Evolutionary conservation across 2,888 invertebrate species (phyloP).

Genomic region (Tetropium fuscum): DNA sequence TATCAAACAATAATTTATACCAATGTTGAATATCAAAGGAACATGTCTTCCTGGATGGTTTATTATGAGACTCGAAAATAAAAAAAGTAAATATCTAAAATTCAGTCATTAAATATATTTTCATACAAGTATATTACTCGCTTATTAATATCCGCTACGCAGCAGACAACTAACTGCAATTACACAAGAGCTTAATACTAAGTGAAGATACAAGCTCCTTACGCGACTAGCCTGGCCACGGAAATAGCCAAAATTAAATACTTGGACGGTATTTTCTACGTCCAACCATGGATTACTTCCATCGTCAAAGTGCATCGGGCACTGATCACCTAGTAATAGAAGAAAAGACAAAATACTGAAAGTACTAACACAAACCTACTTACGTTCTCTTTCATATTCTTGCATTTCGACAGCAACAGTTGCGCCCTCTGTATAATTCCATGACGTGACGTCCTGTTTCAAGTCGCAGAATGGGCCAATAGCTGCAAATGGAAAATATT

Average conservation of each 20-base stretch:
- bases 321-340: conserved; percentile 82
- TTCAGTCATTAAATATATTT: too few relatives aligned
- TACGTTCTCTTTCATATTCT: conserved; percentile 92
- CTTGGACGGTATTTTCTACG: conserved; percentile 78
- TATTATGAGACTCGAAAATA: too few relatives aligned
- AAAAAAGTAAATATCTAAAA: too few relatives aligned
- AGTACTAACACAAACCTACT: conserved; percentile 56
- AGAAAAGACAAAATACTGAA: not conserved
- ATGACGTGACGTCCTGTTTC: conserved; percentile 90
- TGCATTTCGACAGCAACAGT: conserved; percentile 91
- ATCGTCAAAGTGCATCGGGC: conserved; percentile 98
- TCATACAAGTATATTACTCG: too few relatives aligned
- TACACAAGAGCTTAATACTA: too few relatives aligned
- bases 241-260: conserved; percentile 72
- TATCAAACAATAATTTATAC: too few relatives aligned
- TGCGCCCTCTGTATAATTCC: conserved; percentile 91
- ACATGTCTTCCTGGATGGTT: too few relatives aligned
- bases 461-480: conserved; percentile 93
- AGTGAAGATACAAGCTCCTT: too few relatives aligned
- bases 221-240: conserved; percentile 29
- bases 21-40: too few relatives aligned
- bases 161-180: too few relatives aligned
- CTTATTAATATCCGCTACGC: too few relatives aligned
- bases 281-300: conserved; percentile 88
- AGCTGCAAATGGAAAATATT: conserved; percentile 70